Percentiles rank a stretch among this genome's conserved stretches.
Evolutionary conservation across 2,888 invertebrate genomes (phyloP).

Genomic region (Rhodophaea formosa): DNA sequence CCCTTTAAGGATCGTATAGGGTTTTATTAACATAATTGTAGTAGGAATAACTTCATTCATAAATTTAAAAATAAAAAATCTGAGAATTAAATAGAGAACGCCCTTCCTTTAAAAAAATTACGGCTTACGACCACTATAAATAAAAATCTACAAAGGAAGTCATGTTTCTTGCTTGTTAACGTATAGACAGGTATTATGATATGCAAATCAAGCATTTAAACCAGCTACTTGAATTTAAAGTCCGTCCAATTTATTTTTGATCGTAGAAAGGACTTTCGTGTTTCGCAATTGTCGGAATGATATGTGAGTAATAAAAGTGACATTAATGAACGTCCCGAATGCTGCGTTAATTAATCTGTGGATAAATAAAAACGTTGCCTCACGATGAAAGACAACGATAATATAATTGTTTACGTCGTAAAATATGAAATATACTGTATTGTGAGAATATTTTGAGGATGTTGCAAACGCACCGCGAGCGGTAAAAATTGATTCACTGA

Average conservation of each 20-base stretch:
- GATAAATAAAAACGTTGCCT: conserved; percentile 34
- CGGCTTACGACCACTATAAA: neutral
- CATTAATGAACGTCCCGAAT: conserved; percentile 50
- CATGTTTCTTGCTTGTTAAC: neutral
- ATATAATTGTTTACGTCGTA: conserved; percentile 23
- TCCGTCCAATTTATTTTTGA: conserved; percentile 25
- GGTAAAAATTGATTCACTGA: neutral
- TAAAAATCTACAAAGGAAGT: conserved; percentile 2
- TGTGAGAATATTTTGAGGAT: neutral
- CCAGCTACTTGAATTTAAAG: conserved; percentile 26
- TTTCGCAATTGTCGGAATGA: conserved; percentile 51
- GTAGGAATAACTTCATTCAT: too few relatives aligned
- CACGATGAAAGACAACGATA: conserved; percentile 26
- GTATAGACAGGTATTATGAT: conserved; percentile 2
- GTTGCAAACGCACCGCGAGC: neutral
- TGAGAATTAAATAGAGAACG: too few relatives aligned
- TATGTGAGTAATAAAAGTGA: conserved; percentile 59
- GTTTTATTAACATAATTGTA: too few relatives aligned
- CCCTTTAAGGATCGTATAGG: too few relatives aligned
- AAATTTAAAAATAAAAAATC: too few relatives aligned
- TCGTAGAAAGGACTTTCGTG: conserved; percentile 31
- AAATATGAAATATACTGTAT: conserved; percentile 8
- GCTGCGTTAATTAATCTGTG: conserved; percentile 51
- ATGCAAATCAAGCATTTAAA: conserved; percentile 23
- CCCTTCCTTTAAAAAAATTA: too few relatives aligned